Conservation (phyloP, 2,797 vertebrate species). For the Lepus oiostolus region DNA sequence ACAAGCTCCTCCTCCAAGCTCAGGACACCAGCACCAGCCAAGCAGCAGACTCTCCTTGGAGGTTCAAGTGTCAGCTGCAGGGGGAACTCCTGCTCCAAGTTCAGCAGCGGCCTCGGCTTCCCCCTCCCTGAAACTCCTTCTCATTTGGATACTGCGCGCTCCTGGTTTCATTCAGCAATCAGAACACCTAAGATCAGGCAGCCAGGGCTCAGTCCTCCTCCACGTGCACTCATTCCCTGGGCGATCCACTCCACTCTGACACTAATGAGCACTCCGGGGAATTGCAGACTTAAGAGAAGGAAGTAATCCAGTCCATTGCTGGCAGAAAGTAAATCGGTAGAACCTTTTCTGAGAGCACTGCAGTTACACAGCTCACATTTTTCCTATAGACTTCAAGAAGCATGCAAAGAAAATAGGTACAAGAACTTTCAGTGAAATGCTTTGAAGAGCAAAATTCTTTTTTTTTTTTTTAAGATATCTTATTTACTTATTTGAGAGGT, state of each 20-base stretch:
- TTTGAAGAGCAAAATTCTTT: slow-evolving; percentile 2
- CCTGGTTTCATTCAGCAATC: not conserved
- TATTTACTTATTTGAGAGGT: no score
- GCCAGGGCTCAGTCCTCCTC: not conserved
- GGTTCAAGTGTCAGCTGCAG: not conserved
- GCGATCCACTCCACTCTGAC: not conserved
- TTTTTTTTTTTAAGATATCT: no score
- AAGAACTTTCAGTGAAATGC: not conserved
- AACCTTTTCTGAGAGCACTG: not conserved
- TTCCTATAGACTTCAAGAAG: slow-evolving; percentile 5
- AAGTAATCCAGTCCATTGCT: not conserved
- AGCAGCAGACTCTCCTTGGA: not conserved
- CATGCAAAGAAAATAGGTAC: not conserved
- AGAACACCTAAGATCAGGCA: not conserved
- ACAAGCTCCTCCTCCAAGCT: not conserved
- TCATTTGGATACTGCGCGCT: not conserved
- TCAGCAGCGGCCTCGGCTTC: not conserved
- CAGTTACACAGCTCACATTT: slow-evolving; percentile 10
- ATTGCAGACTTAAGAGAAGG: not conserved
- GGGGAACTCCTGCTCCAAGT: not conserved
- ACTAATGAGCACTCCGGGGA: not conserved
- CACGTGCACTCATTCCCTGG: not conserved
- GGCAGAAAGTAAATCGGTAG: not conserved
- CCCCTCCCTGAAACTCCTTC: not conserved
- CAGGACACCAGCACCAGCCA: not conserved